Percentiles rank a stretch among this genome's conserved stretches.
Evolutionary conservation across 2,113 vertebrate genomes (phyloP).

Genomic region (Pardalotus punctatus): DNA sequence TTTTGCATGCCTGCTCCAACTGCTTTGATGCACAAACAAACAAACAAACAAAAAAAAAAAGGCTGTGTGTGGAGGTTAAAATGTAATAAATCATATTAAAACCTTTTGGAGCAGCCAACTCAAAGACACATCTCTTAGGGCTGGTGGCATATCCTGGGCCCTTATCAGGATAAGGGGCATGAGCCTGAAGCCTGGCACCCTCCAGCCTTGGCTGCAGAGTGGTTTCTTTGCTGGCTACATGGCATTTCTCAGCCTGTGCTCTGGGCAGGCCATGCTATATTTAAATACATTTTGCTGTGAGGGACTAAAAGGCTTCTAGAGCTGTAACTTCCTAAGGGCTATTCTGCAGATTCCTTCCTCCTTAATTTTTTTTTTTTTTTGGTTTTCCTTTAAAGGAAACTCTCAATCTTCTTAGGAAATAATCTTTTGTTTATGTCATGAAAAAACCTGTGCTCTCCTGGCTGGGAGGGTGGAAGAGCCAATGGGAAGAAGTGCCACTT

Average conservation of each 20-base stretch:
- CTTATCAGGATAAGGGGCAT: not conserved
- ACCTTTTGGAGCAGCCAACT: not conserved
- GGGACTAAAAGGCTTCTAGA: slow-evolving; percentile 31
- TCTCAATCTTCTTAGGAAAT: slow-evolving; percentile 56
- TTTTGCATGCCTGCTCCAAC: not conserved
- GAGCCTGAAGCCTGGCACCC: not conserved
- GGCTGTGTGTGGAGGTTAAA: not conserved
- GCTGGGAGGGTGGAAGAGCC: not conserved
- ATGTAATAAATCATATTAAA: not conserved
- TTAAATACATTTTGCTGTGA: slow-evolving; percentile 36
- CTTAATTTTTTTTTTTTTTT: not conserved
- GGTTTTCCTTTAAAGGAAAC: slow-evolving; percentile 40
- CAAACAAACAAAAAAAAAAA: not conserved
- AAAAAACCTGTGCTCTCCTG: slow-evolving; percentile 39
- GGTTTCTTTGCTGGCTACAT: not conserved
- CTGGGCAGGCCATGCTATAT: slow-evolving; percentile 13
- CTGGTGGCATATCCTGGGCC: not conserved
- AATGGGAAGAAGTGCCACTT: slow-evolving; percentile 36
- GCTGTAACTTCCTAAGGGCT: slow-evolving; percentile 39
- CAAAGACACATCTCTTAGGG: not conserved
- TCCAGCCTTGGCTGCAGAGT: not conserved
- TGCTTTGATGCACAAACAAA: not conserved
- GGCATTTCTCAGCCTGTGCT: not conserved
- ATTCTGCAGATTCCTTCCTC: slow-evolving; percentile 54
- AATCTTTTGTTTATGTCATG: slow-evolving; percentile 52